Base-by-base conservation (phyloP, 2,888 invertebrate genomes). In the Selenia dentaria region DNA sequence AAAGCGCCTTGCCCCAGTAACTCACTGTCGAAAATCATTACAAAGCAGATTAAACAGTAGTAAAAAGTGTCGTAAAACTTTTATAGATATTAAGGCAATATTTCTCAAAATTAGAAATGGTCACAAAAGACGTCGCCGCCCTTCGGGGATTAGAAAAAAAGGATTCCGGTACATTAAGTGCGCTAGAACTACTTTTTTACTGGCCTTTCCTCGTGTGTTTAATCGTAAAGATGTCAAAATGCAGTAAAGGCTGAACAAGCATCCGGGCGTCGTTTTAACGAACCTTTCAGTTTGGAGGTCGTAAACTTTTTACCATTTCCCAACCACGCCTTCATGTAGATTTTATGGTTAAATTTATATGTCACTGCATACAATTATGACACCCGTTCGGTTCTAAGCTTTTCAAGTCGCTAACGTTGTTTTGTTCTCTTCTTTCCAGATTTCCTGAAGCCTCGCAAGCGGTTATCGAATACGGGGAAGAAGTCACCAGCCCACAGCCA, bases 401-500 rank as follows among this genome's bases (percentile, higher is more conserved):
- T 14, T 31, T 31, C 18, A 18, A 6, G 25, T 33, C 6, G 24
- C 36, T 57, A 57, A 49, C 58, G 29, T 41, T 50, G 2, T 14
- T 20, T 43, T 56, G 58, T 57, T 68, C 59, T 25, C 59, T 37
- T 71, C 48, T 76, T 90, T 93, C 22, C 93, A 94, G 94, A 94
- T 90, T 94, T 91, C 84, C 88, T 94, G 92, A 92, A 93, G 74
- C 92, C 92, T 46, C 92, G 93, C 77, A 94, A 94, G 76, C 92
- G 92, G 75, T 74, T 90, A 73, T 77, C 92, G 57, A 84, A 74
- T 70, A 77, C 63, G 56, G 86, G 85, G 57, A 86, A 92, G 79
- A 91, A 89, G 74, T 88, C 89, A n/a, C 88, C 87, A 8, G 79
- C 77, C 35, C 83, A 83, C 58, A 64, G 67, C 57, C 83, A 85